Conservation (phyloP, 2,888 invertebrate species). For the Taenaris catops region DNA sequence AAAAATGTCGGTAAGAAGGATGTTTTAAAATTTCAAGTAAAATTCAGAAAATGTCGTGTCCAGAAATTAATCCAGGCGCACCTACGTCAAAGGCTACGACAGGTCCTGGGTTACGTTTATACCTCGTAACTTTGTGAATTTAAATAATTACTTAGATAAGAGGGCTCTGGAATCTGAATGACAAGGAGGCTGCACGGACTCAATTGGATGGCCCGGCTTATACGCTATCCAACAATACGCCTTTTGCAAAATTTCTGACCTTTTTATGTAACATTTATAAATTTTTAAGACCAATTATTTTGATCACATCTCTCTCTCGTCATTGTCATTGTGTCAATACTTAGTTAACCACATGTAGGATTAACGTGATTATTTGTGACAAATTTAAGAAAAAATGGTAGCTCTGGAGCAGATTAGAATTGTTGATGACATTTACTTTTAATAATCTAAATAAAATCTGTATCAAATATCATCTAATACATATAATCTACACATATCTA, state of each 20-base stretch:
- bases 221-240: too few species aligned
- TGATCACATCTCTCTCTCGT: too few species aligned
- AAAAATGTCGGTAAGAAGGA: neutral
- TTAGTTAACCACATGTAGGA: too few species aligned
- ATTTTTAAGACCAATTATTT: too few species aligned
- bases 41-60: constrained; percentile 2
- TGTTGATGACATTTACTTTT: too few species aligned
- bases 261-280: constrained; percentile 1
- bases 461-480: too few species aligned
- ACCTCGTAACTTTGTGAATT: constrained; percentile 5
- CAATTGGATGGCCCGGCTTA: constrained; percentile 2
- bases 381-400: too few species aligned
- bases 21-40: constrained; percentile 2
- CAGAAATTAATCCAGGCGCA: constrained; percentile 4
- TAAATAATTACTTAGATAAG: constrained; percentile 8
- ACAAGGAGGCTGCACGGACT: constrained; percentile 1
- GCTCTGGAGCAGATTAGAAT: too few species aligned
- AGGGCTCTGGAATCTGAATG: constrained; percentile 1
- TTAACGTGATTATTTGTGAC: too few species aligned
- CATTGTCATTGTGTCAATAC: too few species aligned
- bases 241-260: constrained; percentile 3
- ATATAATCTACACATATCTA: too few species aligned
- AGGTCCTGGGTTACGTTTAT: constrained; percentile 3
- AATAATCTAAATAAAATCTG: too few species aligned
- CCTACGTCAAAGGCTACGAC: constrained; percentile 7